Conservation (phyloP, 30 jellyfish, hydroid and myxozoan species). For the Calvadosia cruxmelitensis region DNA sequence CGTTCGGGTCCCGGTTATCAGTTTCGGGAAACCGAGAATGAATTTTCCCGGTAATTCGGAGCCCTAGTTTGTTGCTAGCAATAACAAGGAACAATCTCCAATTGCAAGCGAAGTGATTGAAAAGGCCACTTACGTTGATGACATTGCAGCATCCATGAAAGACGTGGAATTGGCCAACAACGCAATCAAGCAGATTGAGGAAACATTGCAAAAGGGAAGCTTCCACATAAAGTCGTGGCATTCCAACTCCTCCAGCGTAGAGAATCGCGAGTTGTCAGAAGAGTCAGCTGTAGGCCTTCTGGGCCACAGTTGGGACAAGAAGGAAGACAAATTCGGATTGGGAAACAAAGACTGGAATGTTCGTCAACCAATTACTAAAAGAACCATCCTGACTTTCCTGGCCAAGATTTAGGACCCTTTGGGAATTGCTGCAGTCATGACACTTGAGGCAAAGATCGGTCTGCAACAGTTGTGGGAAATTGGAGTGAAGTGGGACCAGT, state of each 20-base stretch:
- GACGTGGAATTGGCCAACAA: slow-evolving; percentile 25
- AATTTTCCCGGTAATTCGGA: too few relatives aligned
- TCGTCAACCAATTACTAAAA: background rate
- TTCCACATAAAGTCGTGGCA: slow-evolving; percentile 30
- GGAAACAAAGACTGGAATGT: background rate
- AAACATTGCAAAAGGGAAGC: slow-evolving; percentile 18
- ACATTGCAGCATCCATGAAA: slow-evolving; percentile 27
- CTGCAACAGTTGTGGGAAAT: background rate
- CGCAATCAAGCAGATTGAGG: slow-evolving; percentile 19
- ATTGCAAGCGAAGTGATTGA: slow-evolving; percentile 22
- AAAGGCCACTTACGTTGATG: slow-evolving; percentile 26
- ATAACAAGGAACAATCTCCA: slow-evolving; percentile 5
- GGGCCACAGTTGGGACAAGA: background rate
- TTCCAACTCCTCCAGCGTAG: background rate
- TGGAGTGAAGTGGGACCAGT: slow-evolving; percentile 21
- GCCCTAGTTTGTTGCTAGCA: slow-evolving; percentile 22
- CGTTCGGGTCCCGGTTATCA: too few relatives aligned
- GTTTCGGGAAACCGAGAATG: too few relatives aligned
- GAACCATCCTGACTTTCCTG: background rate
- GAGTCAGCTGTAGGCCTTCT: too few relatives aligned
- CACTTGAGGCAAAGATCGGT: slow-evolving; percentile 2
- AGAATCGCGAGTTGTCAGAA: too few relatives aligned
- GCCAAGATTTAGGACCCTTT: background rate
- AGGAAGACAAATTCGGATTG: background rate
- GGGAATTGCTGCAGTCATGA: background rate